phyloP scores from a whole-genome alignment of 2,888 invertebrate genomes.

The Campopleginae sp. region DNA sequence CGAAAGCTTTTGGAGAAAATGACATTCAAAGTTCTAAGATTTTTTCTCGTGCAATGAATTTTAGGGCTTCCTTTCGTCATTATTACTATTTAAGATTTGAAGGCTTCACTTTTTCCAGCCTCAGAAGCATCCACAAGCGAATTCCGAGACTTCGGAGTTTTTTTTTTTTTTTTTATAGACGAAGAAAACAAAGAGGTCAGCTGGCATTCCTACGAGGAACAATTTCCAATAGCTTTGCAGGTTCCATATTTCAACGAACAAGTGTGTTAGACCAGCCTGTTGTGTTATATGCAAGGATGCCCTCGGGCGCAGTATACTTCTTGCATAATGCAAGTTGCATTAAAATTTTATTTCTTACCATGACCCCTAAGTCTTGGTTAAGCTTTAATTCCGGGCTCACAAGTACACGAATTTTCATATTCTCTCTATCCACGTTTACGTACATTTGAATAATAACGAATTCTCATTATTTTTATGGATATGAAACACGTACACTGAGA shows the following conservation, averaged over 20 bases:
- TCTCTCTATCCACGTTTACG: not conserved
- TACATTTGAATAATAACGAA: not conserved
- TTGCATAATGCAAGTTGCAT: slow-evolving; percentile 65
- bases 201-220: not conserved
- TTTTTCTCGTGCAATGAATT: not conserved
- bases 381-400: slow-evolving; percentile 43
- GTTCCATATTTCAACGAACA: slow-evolving; percentile 9
- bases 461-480: slow-evolving; percentile 8
- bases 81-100: not conserved
- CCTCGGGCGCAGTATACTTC: slow-evolving; percentile 23
- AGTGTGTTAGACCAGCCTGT: slow-evolving; percentile 8
- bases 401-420: slow-evolving; percentile 44
- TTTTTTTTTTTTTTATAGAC: not conserved
- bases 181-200: not conserved
- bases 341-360: slow-evolving; percentile 58
- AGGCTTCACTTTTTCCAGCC: not conserved
- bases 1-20: not conserved
- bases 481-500: too few species aligned
- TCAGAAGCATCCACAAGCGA: not conserved
- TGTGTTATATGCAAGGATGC: not conserved
- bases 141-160: not conserved
- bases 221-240: not conserved
- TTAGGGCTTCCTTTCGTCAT: not conserved
- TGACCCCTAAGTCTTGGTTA: slow-evolving; percentile 12
- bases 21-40: not conserved